Evolutionary conservation across 2,113 vertebrate genomes (phyloP).

Genomic region (Petromus typicus): DNA sequence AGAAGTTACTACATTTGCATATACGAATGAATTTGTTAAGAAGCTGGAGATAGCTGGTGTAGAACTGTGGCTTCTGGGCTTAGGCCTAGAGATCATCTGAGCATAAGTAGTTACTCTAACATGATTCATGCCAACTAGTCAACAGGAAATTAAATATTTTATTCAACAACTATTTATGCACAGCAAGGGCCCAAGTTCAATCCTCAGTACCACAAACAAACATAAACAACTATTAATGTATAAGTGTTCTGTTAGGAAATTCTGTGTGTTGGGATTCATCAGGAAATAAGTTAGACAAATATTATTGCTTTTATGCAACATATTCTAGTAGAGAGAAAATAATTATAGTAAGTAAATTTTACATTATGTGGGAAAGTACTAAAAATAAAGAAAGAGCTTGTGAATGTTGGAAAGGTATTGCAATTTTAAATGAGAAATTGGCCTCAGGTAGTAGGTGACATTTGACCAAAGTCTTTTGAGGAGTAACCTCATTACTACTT

Average conservation of each 20-base stretch:
- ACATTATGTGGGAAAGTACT: neutral
- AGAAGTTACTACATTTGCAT: neutral
- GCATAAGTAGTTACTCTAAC: neutral
- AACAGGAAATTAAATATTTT: neutral
- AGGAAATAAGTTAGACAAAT: neutral
- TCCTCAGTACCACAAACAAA: no score
- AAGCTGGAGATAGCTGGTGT: neutral
- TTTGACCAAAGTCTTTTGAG: neutral
- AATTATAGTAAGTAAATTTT: neutral
- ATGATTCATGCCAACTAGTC: neutral
- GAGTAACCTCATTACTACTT: neutral
- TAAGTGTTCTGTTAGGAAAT: neutral
- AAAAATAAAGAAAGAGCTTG: neutral
- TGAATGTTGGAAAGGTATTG: neutral
- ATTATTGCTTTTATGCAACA: no score
- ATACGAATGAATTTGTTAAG: neutral
- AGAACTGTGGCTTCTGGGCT: neutral
- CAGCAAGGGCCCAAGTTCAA: no score
- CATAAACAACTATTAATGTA: no score
- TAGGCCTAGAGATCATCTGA: neutral
- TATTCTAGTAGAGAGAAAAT: neutral
- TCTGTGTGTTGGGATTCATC: neutral
- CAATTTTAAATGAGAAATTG: neutral
- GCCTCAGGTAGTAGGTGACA: neutral
- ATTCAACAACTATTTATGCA: neutral